Base-by-base conservation (phyloP, 2,888 invertebrate genomes). In the Zygogramma bicolorata region DNA sequence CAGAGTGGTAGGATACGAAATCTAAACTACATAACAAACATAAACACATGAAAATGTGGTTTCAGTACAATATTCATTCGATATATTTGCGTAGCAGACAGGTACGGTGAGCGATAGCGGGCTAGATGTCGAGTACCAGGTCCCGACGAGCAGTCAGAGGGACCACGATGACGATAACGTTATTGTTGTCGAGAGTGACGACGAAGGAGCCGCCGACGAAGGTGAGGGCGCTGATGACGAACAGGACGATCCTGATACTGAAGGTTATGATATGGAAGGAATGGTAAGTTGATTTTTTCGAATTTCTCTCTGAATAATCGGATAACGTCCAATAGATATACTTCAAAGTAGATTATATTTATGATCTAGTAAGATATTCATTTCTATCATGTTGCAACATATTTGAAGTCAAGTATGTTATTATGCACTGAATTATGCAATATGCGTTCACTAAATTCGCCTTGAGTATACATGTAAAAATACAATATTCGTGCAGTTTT, bases 141-240 rank as follows among this genome's bases (percentile, higher is more conserved):
- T 95, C 70, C 95, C 95, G 6, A 95, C 95, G 0, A 95, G 95
- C 22, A 95, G 95, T 29, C 95, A 95, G 81, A 91, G 95, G 71
- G 95, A 95, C 84, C 95, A 95, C 84, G 94, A 95, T 81, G 95
- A 95, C 83, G 94, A 95, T 77, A 84, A 83, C 67, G 86, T 85
- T 62, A 85, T 84, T 71, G 93, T 94, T 49, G 92, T 94, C 57
- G 93, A 94, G 0, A 94, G 94, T 83, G 94, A 94, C 0, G 94
- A 94, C 79, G 94, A 94, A 80, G 94, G 94, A 63, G 93, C 92
- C 79, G 81, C 85, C 7, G 86, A 86, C 65, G 86, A 87, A 53
- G 90, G 88, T 25, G 89, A 88, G 70, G 89, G 88, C 0, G 91
- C 89, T 73, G 87, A 87, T 74, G 88, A 88, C 80, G 89, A 89